Base-by-base conservation (phyloP, 1,140 invertebrate genomes). In the Drepana arcuata region DNA sequence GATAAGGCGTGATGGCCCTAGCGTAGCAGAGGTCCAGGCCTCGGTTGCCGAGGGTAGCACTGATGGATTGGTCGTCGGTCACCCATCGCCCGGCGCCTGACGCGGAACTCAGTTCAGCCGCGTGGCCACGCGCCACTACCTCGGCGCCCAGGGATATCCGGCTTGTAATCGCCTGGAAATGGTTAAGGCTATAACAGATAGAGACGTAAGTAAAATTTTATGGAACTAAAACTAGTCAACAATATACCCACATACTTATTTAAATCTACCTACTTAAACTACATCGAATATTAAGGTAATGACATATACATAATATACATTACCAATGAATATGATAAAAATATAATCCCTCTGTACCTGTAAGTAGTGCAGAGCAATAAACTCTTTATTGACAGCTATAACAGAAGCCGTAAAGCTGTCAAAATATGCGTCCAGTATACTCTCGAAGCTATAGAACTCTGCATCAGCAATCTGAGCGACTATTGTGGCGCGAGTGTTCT, bases 1-100 rank as follows among this genome's bases (percentile, higher is more conserved):
- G 54, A 14, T 65, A 71, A 7, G 74, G 77, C 14, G 54, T 64
- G 9, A 81, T 42, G 3, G 48, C 63, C 10, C 61, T 56, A 0
- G 72, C 72, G 31, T 71, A 81, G 40, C 74, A 79, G 10, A 81
- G 39, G 29, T 81, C 77, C 1, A 81, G 47, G 5, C 77, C 77
- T 6, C 74, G 59, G 42, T 71, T 77, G 2, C 77, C 77, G 3
- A 81, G 55, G 0, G 77, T 81, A 2, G 63, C 74, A 30, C 73
- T 79, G 6, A 77, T 18, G 0, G 77, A 61, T 24, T 75, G 56
- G 7, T 68, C 36, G 0, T 66, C 64, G 14, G 16, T 54, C 5
- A 41, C 45, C 66, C 66, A 79, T 4, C 77, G 70, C 0, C 50
- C 64, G 0, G 74, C 77, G 1, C 48, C 70, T 0, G 74, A 82